Conservation (phyloP, 2,888 invertebrate species). For the Chrysolina oricalcia region DNA sequence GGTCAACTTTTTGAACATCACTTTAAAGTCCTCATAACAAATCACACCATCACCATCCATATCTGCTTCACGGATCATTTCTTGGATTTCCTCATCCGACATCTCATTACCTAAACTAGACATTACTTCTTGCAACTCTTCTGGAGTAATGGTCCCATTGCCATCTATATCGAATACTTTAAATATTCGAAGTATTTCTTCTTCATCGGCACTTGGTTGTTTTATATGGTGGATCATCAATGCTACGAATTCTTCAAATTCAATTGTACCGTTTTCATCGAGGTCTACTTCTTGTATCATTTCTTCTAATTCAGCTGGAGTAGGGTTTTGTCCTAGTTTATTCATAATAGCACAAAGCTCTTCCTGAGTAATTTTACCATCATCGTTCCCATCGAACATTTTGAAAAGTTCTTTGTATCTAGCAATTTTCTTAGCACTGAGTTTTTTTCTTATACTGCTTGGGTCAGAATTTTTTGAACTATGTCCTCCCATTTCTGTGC, state of each 20-base stretch:
- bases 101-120: constrained; percentile 1
- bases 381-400: constrained; percentile 1
- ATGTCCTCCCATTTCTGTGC: background rate
- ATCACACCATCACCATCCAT: constrained; percentile 2
- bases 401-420: background rate
- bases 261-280: background rate
- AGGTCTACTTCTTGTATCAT: constrained; percentile 10
- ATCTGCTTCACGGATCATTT: constrained; percentile 13
- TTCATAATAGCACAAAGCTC: constrained; percentile 4
- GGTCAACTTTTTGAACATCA: background rate
- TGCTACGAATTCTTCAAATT: constrained; percentile 19
- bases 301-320: background rate
- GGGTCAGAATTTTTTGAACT: background rate
- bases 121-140: constrained; percentile 11
- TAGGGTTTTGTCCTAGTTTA: background rate
- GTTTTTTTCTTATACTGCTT: background rate
- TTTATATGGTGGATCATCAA: constrained; percentile 7
- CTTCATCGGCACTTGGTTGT: background rate
- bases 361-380: constrained; percentile 16
- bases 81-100: background rate
- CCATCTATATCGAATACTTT: constrained; percentile 4
- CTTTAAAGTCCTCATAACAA: constrained; percentile 9
- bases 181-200: constrained; percentile 15
- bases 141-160: background rate
- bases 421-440: background rate